These are phyloP conservation scores for Girardinus metallicus DNA, from an alignment of 2,797 vertebrate genomes.

Conservation along the genomic window DNA sequence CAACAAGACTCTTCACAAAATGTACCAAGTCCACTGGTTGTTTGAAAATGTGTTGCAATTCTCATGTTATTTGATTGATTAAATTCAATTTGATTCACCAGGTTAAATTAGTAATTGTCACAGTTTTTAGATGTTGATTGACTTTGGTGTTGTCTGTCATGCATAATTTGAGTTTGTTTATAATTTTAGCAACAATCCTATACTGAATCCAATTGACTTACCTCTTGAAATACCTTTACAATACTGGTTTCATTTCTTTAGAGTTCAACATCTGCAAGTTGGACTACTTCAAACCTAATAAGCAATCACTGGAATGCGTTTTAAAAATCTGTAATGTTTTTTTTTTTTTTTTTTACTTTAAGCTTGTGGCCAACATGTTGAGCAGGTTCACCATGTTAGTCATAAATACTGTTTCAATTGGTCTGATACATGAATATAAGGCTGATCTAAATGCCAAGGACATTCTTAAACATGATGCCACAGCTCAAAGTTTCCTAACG, in stretches of 20 bases:
- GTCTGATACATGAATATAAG: conserved; percentile 63
- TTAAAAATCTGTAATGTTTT: not conserved
- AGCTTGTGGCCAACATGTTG: not conserved
- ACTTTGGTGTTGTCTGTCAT: conserved; percentile 2
- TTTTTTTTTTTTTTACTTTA: not conserved
- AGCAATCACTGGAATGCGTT: not conserved
- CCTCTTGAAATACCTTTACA: conserved; percentile 2
- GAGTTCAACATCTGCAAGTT: not conserved
- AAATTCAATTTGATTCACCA: not conserved
- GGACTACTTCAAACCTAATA: not conserved
- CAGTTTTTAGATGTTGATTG: conserved; percentile 1
- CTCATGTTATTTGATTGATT: conserved; percentile 8
- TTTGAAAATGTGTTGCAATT: not conserved
- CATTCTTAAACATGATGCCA: conserved; percentile 46
- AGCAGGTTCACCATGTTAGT: conserved; percentile 4
- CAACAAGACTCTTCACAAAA: conserved; percentile 7
- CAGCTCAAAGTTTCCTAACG: conserved; percentile 41
- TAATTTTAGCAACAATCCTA: not conserved
- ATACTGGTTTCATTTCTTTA: not conserved
- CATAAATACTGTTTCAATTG: conserved; percentile 26
- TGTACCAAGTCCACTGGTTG: not conserved
- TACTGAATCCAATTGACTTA: not conserved
- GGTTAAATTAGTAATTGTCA: conserved; percentile 1
- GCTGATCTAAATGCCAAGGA: conserved; percentile 43
- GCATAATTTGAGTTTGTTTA: conserved; percentile 11